These are phyloP conservation scores for Fissipunctia ypsillon DNA, from an alignment of 2,888 invertebrate species.

Conservation along the genomic window DNA sequence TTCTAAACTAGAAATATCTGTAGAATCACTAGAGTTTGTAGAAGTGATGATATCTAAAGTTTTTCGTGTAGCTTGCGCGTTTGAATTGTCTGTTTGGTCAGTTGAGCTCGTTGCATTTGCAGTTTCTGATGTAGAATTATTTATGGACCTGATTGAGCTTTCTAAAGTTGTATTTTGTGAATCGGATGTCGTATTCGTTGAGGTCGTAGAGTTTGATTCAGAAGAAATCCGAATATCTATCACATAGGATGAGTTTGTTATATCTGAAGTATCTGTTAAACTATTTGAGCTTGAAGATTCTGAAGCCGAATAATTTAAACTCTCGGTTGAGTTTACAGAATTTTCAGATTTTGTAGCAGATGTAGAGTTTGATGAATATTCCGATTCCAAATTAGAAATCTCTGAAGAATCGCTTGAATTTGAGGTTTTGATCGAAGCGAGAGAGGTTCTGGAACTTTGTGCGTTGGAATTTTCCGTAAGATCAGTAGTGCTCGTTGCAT, in stretches of 20 bases:
- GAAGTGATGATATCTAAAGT: slow-evolving; percentile 5
- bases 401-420: slow-evolving; percentile 33
- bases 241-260: slow-evolving; percentile 27
- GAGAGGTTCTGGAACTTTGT: not conserved
- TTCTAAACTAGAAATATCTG: slow-evolving; percentile 20
- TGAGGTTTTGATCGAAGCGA: slow-evolving; percentile 2
- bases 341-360: slow-evolving; percentile 6
- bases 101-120: slow-evolving; percentile 34
- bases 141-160: slow-evolving; percentile 1
- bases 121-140: slow-evolving; percentile 24
- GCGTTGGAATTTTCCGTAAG: slow-evolving; percentile 2
- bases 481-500: slow-evolving; percentile 27
- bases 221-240: slow-evolving; percentile 11
- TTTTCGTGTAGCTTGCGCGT: not conserved
- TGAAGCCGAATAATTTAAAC: slow-evolving; percentile 15
- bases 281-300: slow-evolving; percentile 14
- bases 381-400: slow-evolving; percentile 18
- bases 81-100: slow-evolving; percentile 18
- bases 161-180: not conserved
- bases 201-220: slow-evolving; percentile 26
- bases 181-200: slow-evolving; percentile 9
- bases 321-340: slow-evolving; percentile 19
- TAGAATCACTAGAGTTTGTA: slow-evolving; percentile 39
- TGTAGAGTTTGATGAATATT: slow-evolving; percentile 20
- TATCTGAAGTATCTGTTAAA: slow-evolving; percentile 2